Base-by-base conservation (phyloP, 2,888 invertebrate genomes). In the Polyploca ridens region DNA sequence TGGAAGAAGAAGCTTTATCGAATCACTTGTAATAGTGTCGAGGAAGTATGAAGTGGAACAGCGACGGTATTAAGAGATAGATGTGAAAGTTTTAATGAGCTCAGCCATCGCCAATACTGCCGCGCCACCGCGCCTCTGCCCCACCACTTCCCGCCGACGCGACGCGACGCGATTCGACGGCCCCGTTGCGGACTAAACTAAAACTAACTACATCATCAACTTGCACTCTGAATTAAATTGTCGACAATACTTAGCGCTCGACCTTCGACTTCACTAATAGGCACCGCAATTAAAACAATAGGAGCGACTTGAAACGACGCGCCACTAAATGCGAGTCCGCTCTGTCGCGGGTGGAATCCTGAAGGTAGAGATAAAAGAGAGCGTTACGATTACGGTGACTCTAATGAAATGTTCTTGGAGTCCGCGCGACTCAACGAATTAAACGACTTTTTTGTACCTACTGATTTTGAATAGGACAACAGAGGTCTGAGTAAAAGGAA, bases 11-110 rank as follows among this genome's bases (percentile, higher is more conserved):
- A 44, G 13, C 44, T n/a, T 46, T 46, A 46, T 46, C 46, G 46
- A 46, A n/a, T 46, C 46, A 46, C 46, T 46, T 46, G n/a, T 16
- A 6, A 49, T 14, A 49, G 7, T 49, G 16, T 5, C 6, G 49
- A 14, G 44, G 49, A 16, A 49, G 49, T 49, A 8, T 49, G n/a
- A 49, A 49, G 49, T 16, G 49, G 16, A 49, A 16, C 49, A 49
- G 1, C 49, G 49, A 16, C 49, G 49, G 16, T 16, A 49, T n/a
- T 49, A 49, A 16, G 44, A 46, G 49, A 49, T 49, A 16, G 7
- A 49, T 49, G n/a, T 49, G 49, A 5, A 49, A 49, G 49, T 49
- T 49, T 49, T 49, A 49, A 49, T 16, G 49, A 49, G 49, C 49
- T 14, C 46, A n/a, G 14, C n/a, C 46, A n/a, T 14, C 46, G 4